A percentile compares a stretch with the other conserved stretches of the same genome.
Evolutionary conservation across 2,113 vertebrate genomes (phyloP).

Genomic region (Chionodraco myersi): DNA sequence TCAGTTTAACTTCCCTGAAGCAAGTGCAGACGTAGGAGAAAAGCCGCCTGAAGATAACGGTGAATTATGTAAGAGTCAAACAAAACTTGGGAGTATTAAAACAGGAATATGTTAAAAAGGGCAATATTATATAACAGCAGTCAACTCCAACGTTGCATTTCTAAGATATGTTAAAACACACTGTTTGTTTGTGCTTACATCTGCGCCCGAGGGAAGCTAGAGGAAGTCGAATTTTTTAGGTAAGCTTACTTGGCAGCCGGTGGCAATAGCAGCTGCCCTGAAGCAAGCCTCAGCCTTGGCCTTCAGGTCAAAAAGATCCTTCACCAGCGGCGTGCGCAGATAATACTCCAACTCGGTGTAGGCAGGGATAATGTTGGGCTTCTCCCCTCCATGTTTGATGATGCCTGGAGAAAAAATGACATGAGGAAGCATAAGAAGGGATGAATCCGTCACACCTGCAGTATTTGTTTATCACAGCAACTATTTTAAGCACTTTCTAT

Average conservation of each 20-base stretch:
- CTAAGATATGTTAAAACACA: neutral
- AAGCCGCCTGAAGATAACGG: conserved; percentile 36
- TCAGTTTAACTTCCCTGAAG: conserved; percentile 27
- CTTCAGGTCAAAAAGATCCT: conserved; percentile 85
- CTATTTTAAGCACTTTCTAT: neutral
- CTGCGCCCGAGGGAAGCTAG: neutral
- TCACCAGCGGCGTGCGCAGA: conserved; percentile 85
- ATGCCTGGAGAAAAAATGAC: conserved; percentile 82
- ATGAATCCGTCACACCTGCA: neutral
- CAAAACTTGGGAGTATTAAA: conserved; percentile 32
- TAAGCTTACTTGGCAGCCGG: conserved; percentile 87
- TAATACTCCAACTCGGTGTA: conserved; percentile 89
- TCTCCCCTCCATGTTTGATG: conserved; percentile 91
- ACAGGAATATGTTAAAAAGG: conserved; percentile 41
- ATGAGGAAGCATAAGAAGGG: neutral
- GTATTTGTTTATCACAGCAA: neutral
- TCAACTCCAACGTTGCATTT: neutral
- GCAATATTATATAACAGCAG: conserved; percentile 21
- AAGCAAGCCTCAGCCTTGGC: conserved; percentile 90
- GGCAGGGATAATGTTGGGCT: conserved; percentile 91
- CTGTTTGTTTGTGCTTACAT: neutral
- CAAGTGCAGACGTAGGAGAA: conserved; percentile 28
- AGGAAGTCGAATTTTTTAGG: neutral
- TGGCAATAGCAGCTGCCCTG: conserved; percentile 88
- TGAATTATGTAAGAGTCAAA: conserved; percentile 44